phyloP scores from a whole-genome alignment of 1,140 invertebrate genomes.

The Drosophila sechellia region DNA sequence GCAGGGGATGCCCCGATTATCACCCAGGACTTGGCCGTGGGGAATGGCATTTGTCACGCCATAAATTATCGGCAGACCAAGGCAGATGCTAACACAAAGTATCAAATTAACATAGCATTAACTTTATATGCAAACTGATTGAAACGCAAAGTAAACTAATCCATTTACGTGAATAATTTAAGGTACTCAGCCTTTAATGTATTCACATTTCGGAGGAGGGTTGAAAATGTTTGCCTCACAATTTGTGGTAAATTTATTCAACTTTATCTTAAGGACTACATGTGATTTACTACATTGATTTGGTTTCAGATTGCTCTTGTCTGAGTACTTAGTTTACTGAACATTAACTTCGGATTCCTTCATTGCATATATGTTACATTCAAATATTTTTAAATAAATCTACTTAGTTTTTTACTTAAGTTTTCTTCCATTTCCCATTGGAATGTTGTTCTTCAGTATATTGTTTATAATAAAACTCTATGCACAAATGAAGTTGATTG shows the following conservation, averaged over 20 bases:
- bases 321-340: background rate
- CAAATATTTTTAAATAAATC: background rate
- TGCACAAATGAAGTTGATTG: too few relatives aligned
- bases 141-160: conserved; percentile 40
- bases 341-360: background rate
- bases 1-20: background rate
- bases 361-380: background rate
- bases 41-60: conserved; percentile 38
- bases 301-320: background rate
- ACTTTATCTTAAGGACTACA: background rate
- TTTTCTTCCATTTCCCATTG: too few relatives aligned
- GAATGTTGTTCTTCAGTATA: too few relatives aligned
- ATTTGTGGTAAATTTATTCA: conserved; percentile 5
- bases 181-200: conserved; percentile 21
- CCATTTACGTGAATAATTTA: conserved; percentile 37
- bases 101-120: conserved; percentile 54
- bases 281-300: background rate
- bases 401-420: too few relatives aligned
- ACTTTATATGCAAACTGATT: conserved; percentile 44
- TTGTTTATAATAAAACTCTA: too few relatives aligned
- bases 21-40: conserved; percentile 14
- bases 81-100: conserved; percentile 32
- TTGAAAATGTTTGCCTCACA: background rate
- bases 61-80: conserved; percentile 35
- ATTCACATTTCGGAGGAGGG: conserved; percentile 9